These are phyloP conservation scores for Sebastes matsubarae DNA, from an alignment of 2,797 vertebrate genomes.

Conservation along the genomic window DNA sequence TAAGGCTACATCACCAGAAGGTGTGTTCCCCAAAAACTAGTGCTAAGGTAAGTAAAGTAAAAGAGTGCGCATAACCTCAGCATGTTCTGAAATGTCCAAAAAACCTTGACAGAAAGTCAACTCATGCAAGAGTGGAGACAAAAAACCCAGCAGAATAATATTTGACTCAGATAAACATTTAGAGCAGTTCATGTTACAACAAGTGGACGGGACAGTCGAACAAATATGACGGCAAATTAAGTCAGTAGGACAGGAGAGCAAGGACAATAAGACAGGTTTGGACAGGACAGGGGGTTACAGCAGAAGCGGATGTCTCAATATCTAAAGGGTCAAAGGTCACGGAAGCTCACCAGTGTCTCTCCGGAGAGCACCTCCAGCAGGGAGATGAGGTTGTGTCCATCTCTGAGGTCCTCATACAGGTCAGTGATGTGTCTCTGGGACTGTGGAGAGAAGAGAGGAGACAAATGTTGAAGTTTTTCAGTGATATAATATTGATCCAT, in stretches of 20 bases:
- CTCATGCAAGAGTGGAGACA: slow-evolving; percentile 58
- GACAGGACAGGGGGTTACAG: slow-evolving; percentile 1
- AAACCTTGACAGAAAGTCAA: slow-evolving; percentile 22
- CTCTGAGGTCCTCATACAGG: slow-evolving; percentile 94
- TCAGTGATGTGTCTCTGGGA: slow-evolving; percentile 94
- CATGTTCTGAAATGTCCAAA: slow-evolving; percentile 45
- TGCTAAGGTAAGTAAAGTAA: slow-evolving; percentile 31
- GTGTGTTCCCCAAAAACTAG: slow-evolving; percentile 30
- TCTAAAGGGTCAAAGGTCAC: slow-evolving; percentile 19
- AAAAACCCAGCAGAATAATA: not conserved
- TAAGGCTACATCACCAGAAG: slow-evolving; percentile 47
- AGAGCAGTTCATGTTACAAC: slow-evolving; percentile 12
- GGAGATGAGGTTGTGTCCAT: slow-evolving; percentile 97
- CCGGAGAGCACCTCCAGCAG: slow-evolving; percentile 95
- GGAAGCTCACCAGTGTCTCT: slow-evolving; percentile 89
- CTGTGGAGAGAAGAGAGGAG: slow-evolving; percentile 64
- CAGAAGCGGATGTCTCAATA: slow-evolving; percentile 27
- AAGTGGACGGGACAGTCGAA: not conserved
- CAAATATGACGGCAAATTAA: slow-evolving; percentile 6
- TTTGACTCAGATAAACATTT: slow-evolving; percentile 9
- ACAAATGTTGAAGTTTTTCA: not conserved
- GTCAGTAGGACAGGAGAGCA: not conserved
- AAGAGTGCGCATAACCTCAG: slow-evolving; percentile 44
- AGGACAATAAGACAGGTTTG: not conserved
- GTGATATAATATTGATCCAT: fast-evolving